These are phyloP conservation scores for Apocrypta bakeri DNA, from an alignment of 1,140 invertebrate species.

Conservation along the genomic window DNA sequence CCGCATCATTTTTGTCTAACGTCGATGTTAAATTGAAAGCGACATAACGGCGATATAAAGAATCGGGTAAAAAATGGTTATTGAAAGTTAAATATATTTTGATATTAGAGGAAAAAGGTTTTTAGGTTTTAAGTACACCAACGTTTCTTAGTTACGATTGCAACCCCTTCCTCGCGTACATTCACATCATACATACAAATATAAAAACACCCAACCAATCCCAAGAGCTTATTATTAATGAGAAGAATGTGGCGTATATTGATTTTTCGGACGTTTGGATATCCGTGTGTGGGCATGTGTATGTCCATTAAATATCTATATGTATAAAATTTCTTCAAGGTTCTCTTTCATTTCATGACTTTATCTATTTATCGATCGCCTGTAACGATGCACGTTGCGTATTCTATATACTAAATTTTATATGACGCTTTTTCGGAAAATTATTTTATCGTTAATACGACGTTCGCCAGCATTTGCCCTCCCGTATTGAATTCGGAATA, in stretches of 20 bases:
- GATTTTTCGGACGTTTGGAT: constrained; percentile 2
- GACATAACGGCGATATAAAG: no score
- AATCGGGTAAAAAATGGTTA: no score
- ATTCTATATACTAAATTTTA: no score
- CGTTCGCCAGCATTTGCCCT: no score
- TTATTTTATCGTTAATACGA: neutral
- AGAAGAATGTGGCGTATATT: neutral
- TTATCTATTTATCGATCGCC: neutral
- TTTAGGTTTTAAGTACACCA: no score
- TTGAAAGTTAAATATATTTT: no score
- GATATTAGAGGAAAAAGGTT: no score
- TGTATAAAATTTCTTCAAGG: neutral
- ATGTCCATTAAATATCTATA: no score
- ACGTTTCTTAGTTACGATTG: neutral
- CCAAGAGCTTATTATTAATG: neutral
- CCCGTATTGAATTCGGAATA: neutral
- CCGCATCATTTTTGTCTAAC: no score
- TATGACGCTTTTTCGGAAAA: neutral
- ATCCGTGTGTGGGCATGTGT: neutral
- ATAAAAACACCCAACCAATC: no score
- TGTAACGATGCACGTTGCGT: neutral
- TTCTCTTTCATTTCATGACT: neutral
- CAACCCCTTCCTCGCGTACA: neutral
- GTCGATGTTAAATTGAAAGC: no score
- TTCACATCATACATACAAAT: neutral